Conservation (phyloP, 2,888 invertebrate species). For the Mermis nigrescens region DNA sequence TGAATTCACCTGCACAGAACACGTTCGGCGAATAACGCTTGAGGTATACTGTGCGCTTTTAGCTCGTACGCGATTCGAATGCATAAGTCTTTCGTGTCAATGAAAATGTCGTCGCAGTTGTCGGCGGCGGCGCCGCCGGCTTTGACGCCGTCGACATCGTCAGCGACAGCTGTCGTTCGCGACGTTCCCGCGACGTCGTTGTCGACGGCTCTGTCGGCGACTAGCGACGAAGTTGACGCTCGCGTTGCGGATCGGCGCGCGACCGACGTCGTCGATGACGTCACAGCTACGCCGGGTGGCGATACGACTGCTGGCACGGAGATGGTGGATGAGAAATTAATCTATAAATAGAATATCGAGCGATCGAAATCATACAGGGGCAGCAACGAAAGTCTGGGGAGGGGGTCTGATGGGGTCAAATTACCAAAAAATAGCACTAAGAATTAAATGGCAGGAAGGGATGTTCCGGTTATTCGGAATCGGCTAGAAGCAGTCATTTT, state of each 20-base stretch:
- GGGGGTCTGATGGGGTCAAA: too few species aligned
- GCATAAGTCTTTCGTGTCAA: conserved; percentile 13
- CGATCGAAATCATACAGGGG: too few species aligned
- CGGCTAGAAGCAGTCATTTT: too few species aligned
- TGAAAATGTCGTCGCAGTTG: conserved; percentile 10
- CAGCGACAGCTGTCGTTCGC: too few species aligned
- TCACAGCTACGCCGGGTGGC: not conserved
- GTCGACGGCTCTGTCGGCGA: not conserved
- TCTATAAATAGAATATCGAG: too few species aligned
- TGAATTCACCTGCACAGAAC: conserved; percentile 20
- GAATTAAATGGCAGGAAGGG: too few species aligned
- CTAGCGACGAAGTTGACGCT: not conserved
- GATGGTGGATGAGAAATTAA: too few species aligned
- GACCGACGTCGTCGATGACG: conserved; percentile 14
- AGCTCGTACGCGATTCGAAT: conserved; percentile 27
- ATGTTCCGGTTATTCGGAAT: too few species aligned
- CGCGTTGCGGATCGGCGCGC: not conserved
- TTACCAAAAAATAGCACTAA: too few species aligned
- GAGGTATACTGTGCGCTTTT: conserved; percentile 23
- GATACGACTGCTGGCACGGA: too few species aligned
- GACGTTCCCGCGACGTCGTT: not conserved
- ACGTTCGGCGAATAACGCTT: conserved; percentile 28
- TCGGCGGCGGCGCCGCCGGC: not conserved
- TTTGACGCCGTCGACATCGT: not conserved
- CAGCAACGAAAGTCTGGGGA: too few species aligned